Evolutionary conservation across 2,113 vertebrate species (phyloP).

Genomic region (Acrocephalus kingi): DNA sequence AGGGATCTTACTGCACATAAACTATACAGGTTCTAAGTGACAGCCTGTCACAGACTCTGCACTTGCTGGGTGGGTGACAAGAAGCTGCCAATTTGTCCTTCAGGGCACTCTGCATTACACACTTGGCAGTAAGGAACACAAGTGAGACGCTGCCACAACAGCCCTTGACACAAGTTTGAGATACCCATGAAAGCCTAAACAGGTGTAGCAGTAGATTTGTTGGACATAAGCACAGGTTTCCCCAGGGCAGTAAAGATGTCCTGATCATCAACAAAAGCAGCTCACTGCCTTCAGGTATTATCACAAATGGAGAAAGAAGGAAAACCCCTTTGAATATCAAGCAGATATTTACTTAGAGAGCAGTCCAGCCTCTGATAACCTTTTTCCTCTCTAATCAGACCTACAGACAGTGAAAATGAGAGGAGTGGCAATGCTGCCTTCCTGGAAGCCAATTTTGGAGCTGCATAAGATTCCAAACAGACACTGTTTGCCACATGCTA

Average conservation of each 20-base stretch:
- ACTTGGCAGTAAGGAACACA: neutral
- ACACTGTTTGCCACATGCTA: neutral
- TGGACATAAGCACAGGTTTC: neutral
- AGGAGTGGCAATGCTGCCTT: neutral
- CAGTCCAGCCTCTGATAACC: neutral
- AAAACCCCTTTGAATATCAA: neutral
- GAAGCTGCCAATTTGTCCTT: neutral
- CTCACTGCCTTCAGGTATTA: neutral
- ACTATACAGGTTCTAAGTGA: neutral
- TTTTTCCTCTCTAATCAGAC: neutral
- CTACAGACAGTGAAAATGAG: neutral
- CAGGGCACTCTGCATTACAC: neutral
- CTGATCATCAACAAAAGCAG: neutral
- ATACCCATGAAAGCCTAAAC: neutral
- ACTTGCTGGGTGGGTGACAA: neutral
- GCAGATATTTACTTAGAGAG: neutral
- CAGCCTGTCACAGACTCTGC: neutral
- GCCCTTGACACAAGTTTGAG: neutral
- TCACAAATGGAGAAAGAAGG: neutral
- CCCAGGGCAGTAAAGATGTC: neutral
- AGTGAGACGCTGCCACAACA: neutral
- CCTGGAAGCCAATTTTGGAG: neutral
- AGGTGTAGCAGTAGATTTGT: neutral
- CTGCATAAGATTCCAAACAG: neutral
- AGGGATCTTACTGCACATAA: neutral